Evolutionary conservation across 2,888 invertebrate species (phyloP).

Genomic region (Ophion ventricosus): DNA sequence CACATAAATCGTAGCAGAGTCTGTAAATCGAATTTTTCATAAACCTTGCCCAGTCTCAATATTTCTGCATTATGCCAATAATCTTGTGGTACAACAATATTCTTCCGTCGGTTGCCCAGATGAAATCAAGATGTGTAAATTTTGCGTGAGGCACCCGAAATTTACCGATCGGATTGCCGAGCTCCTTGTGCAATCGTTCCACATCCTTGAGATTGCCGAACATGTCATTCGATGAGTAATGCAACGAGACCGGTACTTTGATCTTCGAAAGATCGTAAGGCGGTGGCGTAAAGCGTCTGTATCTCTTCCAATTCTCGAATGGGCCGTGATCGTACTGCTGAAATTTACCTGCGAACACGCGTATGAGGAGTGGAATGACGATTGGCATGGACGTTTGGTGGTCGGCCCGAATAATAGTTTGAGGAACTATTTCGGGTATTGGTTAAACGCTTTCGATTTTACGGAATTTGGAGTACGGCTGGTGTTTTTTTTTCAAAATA

Average conservation of each 20-base stretch:
- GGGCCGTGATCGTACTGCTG: conserved; percentile 85
- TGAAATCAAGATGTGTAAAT: conserved; percentile 88
- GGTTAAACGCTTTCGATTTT: too few species aligned
- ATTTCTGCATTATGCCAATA: conserved; percentile 63
- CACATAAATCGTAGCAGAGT: not conserved
- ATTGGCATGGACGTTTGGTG: not conserved
- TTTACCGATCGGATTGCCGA: conserved; percentile 85
- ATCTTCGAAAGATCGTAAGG: conserved; percentile 86
- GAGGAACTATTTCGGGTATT: too few species aligned
- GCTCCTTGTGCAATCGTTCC: conserved; percentile 82
- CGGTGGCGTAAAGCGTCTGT: conserved; percentile 85
- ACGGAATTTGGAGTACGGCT: too few species aligned
- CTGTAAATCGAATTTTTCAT: not conserved
- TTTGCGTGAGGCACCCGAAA: conserved; percentile 84
- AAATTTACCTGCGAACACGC: conserved; percentile 76
- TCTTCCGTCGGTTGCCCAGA: conserved; percentile 86
- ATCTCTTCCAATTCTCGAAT: conserved; percentile 84
- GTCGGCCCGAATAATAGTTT: too few species aligned
- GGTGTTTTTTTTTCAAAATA: too few species aligned
- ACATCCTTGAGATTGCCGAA: conserved; percentile 86
- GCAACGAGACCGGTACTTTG: conserved; percentile 86
- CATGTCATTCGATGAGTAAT: conserved; percentile 87
- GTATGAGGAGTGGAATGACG: not conserved
- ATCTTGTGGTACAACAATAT: conserved; percentile 84
- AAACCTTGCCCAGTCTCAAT: conserved; percentile 14